Evolutionary conservation across 2,888 invertebrate species (phyloP), one percentile per base, ranked within the genome.

Genomic region (Philereme vetulata): DNA sequence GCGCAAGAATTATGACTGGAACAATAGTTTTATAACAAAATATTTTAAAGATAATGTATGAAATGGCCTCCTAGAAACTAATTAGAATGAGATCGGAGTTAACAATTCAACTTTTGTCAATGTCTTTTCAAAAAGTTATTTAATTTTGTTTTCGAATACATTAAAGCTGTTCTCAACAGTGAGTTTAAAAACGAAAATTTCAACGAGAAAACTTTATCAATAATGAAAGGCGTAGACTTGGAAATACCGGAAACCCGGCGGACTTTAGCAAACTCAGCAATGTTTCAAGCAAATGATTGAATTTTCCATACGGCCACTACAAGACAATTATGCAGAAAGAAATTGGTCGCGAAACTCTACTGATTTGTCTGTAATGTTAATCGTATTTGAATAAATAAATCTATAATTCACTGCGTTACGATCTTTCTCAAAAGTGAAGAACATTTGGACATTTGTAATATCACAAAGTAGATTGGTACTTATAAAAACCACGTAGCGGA

Each of bases 221-320:
- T 60, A 49, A 51, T 51, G 55, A 52, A 50, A 50, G 44, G 36
- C 33, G 11, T 6, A 9, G 49, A 49, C 38, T 42, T 61, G 38
- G n/a, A 42, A 56, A 60, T 49, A 56, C 36, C 38, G 51, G 48
- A 60, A 56, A 52, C 48, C 38, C 11, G 11, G n/a, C n/a, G 10
- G 42, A n/a, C 10, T 42, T 38, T 10, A 42, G 42, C 42, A 5
- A 10, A 43, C 48, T 45, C 40, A 21, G 4, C 43, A 36, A 56
- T 33, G 47, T 54, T 42, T 54, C 11, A 40, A 42, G 4, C n/a
- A 9, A 40, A 40, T 42, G 9, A 36, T 44, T 49, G 21, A 9
- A n/a, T 49, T 49, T 45, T 32, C 10, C 21, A 45, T 42, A 40
- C 5, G 11, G 40, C 32, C 2, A 42, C 35, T 10, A 43, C 21